Base-by-base conservation (phyloP, 35 echinoderm and acorn worm genomes). In the Diadema setosum region DNA sequence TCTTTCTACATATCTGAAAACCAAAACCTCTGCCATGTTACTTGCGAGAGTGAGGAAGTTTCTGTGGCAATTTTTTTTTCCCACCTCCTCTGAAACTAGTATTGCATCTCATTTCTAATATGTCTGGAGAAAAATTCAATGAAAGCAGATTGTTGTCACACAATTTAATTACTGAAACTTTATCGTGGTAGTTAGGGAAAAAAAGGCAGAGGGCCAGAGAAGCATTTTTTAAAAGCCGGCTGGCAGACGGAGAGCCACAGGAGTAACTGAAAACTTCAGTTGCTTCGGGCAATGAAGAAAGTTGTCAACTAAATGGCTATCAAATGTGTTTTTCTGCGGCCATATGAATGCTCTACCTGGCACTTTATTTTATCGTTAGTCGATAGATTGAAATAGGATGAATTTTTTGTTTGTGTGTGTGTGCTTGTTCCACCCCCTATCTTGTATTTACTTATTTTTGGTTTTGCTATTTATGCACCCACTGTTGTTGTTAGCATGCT, bases 101-200 rank as follows among this genome's bases (percentile, higher is more conserved):
- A n/a, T 65, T 67, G 63, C 63, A 34, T 67, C 63, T 67, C 63
- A 67, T 67, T 67, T n/a, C 63, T 67, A 67, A 67, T 67, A 33
- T 33, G 11, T 14, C 15, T n/a, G 63, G 63, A 67, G 37, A 67
- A 65, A 63, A 67, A 67, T 67, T 67, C 63, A 78, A 78, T 78
- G 73, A 78, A 78, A 78, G 73, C 35, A 78, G 73, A 78, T 78
- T 78, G 73, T 78, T 78, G 40, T 44, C 33, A 78, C 35, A 42
- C 39, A 78, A 78, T 78, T 78, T 39, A 78, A 78, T 78, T 78
- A 78, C 40, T 78, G 73, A 78, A 78, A 78, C 73, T 78, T 78
- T 78, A 78, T 78, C 73, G 40, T 78, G 73, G 73, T 78, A 78
- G 73, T 78, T 78, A 35, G 25, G 73, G 36, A 78, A 78, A 78